These are phyloP conservation scores for Saguinus imperator DNA, from an alignment of 2,113 vertebrate genomes.

Conservation along the genomic window DNA sequence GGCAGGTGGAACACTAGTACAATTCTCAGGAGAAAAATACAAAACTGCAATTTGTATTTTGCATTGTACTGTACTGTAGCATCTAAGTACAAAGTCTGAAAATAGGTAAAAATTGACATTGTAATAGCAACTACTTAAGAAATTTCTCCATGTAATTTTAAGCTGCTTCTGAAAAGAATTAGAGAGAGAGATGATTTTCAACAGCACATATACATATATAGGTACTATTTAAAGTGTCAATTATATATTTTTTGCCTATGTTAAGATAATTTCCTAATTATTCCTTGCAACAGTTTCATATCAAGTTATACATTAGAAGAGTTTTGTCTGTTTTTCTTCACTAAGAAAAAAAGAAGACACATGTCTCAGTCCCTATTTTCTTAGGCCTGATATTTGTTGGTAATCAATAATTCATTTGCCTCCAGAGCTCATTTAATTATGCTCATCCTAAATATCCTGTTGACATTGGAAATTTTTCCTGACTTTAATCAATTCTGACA, in stretches of 20 bases:
- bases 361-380: slow-evolving; percentile 76
- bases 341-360: slow-evolving; percentile 62
- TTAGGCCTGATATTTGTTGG: slow-evolving; percentile 69
- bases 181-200: neutral
- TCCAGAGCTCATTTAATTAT: slow-evolving; percentile 84
- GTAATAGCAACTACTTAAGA: neutral
- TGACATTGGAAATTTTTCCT: slow-evolving; percentile 75
- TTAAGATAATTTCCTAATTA: neutral
- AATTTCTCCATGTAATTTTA: neutral
- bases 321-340: slow-evolving; percentile 72
- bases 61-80: neutral
- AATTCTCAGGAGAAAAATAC: neutral
- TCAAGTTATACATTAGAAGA: neutral
- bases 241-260: neutral
- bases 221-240: neutral
- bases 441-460: slow-evolving; percentile 81
- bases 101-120: neutral
- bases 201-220: neutral
- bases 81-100: neutral
- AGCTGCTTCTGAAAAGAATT: neutral
- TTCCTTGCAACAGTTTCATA: neutral
- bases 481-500: slow-evolving; percentile 83
- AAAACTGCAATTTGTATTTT: neutral
- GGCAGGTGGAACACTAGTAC: neutral
- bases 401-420: slow-evolving; percentile 82